Base-by-base conservation (phyloP, 53 echinoderm and acorn worm species). In the Arbacia lixula region DNA sequence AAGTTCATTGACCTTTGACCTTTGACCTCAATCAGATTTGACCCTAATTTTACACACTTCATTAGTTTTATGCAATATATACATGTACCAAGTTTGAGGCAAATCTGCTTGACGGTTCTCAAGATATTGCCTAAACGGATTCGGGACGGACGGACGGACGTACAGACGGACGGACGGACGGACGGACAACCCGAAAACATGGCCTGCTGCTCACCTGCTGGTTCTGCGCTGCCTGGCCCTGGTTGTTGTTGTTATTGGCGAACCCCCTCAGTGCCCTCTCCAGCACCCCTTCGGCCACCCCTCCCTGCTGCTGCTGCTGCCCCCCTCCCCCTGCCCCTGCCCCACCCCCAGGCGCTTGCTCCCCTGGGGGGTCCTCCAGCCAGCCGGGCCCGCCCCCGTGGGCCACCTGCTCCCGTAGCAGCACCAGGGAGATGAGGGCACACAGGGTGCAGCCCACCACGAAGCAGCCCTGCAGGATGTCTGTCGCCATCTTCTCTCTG, bases 301-400 rank as follows among this genome's bases (percentile, higher is more conserved):
- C 21, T 75, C 41, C 63, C 85, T 28, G 72, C 76, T 12, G 56
- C 86, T 17, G 74, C 91, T 24, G 72, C 82, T 34, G 39, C 63
- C 36, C 80, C 87, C 28, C 54, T 6, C 4, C 81, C 16, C 63
- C 88, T 16, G 72, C 84, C 16, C 64, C 88, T 14, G 76, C 93
- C 29, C 57, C 73, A 41, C 83, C 88, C 28, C 54, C 90, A 53
- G 58, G 49, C 12, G 37, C 80, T 25, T 83, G 41, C n/a, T 88
- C 43, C 55, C 83, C 84, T 25, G 40, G 81, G 31, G 86, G 90
- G 25, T 94, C 88, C 37, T 97, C 94, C 60, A 97, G 82, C 98
- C 98, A 97, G 22, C 94, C 92, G 0, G 98, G 98, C 58, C 98
- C 98, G 0, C 98, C 98, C 1, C 98, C 98, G 60, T 97, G 94